Percentiles rank a stretch among this genome's conserved stretches.
These are phyloP conservation scores for Pandemis cinnamomeana DNA, from an alignment of 2,888 invertebrate species.

Conservation along the genomic window DNA sequence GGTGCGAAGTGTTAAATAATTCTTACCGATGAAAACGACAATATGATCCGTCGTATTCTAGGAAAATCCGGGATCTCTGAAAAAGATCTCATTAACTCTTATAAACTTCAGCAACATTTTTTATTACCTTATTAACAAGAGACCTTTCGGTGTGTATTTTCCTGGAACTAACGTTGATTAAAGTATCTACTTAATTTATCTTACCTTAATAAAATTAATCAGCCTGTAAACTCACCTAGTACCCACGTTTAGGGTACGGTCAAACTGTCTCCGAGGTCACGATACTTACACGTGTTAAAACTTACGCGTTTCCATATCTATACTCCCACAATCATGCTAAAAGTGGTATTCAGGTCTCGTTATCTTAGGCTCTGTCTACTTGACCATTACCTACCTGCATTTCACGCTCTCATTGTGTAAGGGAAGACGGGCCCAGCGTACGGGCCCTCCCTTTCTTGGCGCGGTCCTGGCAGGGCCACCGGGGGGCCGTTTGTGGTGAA, in stretches of 20 bases:
- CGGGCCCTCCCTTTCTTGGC: too few species aligned
- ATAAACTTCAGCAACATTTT: background rate
- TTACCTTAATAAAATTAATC: conserved; percentile 40
- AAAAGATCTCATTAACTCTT: background rate
- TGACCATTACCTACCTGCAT: too few species aligned
- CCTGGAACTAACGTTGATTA: conserved; percentile 7
- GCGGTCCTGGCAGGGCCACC: too few species aligned
- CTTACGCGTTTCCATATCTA: too few species aligned
- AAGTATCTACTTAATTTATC: conserved; percentile 33
- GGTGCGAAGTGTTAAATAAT: background rate
- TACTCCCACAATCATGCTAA: too few species aligned
- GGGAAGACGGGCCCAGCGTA: too few species aligned
- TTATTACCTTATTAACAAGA: background rate
- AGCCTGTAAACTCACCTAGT: conserved; percentile 5
- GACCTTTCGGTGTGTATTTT: background rate
- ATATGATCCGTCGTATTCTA: background rate
- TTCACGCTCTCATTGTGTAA: too few species aligned
- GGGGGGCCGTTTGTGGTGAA: too few species aligned
- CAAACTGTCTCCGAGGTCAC: background rate
- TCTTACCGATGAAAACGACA: background rate
- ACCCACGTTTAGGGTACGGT: background rate
- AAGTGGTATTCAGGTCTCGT: too few species aligned
- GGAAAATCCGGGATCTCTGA: background rate
- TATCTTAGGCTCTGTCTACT: too few species aligned
- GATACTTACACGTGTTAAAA: background rate